A percentile compares a stretch with the other conserved stretches of the same genome.
Evolutionary conservation across 2,888 invertebrate genomes (phyloP).

Genomic region (Diplolepis rosae): DNA sequence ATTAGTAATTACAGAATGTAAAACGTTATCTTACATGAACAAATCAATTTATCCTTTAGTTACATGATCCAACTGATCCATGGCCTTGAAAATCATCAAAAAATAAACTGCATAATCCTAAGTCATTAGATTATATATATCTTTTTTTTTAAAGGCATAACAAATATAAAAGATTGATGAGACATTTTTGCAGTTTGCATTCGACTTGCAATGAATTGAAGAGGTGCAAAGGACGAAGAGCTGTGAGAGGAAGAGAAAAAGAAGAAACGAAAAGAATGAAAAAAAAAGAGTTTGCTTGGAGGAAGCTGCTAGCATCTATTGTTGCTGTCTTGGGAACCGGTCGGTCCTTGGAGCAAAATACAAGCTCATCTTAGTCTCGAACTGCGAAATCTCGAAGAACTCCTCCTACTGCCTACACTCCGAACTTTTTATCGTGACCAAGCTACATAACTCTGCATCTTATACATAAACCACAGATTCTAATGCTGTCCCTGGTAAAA

Average conservation of each 20-base stretch:
- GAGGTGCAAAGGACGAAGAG: constrained; percentile 34
- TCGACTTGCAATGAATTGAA: not conserved
- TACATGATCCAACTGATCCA: too few relatives aligned
- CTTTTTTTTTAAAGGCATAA: too few relatives aligned
- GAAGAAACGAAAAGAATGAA: constrained; percentile 41
- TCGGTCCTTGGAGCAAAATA: constrained; percentile 42
- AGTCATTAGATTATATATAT: too few relatives aligned
- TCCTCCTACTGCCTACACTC: constrained; percentile 36
- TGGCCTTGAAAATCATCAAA: too few relatives aligned
- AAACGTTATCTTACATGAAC: too few relatives aligned
- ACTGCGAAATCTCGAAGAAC: constrained; percentile 43
- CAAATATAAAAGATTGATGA: too few relatives aligned
- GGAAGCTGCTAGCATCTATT: constrained; percentile 44
- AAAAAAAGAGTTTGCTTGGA: constrained; percentile 11
- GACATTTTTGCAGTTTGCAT: not conserved
- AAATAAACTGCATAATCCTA: too few relatives aligned
- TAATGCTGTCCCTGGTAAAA: not conserved
- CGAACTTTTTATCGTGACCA: constrained; percentile 4
- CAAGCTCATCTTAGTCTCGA: constrained; percentile 40
- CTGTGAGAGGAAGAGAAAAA: constrained; percentile 33
- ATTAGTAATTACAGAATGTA: too few relatives aligned
- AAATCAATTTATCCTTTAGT: too few relatives aligned
- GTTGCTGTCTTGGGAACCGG: constrained; percentile 48
- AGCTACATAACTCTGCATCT: not conserved
- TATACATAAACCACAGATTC: not conserved